Evolutionary conservation across 2,888 invertebrate species (phyloP).

Genomic region (Unio delphinus): DNA sequence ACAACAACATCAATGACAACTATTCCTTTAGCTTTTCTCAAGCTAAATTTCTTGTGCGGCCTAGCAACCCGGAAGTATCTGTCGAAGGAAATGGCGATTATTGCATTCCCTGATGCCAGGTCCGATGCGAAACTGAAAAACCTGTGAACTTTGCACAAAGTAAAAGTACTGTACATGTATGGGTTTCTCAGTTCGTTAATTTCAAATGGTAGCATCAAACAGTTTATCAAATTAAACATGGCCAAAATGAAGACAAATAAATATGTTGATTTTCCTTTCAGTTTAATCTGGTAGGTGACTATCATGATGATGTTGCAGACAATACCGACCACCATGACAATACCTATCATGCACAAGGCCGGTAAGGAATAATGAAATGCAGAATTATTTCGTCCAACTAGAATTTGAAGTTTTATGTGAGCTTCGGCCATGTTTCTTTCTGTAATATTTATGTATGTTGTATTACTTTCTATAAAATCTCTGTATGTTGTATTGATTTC

Average conservation of each 20-base stretch:
- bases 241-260: slow-evolving; percentile 31
- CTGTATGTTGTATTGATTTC: no score
- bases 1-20: slow-evolving; percentile 7
- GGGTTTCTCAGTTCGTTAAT: slow-evolving; percentile 22
- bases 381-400: no score
- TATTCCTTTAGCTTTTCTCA: slow-evolving; percentile 19
- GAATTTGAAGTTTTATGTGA: no score
- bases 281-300: slow-evolving; percentile 20
- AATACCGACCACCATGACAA: slow-evolving; percentile 20
- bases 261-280: slow-evolving; percentile 26
- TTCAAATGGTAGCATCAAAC: slow-evolving; percentile 20
- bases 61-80: slow-evolving; percentile 29
- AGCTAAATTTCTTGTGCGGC: slow-evolving; percentile 24
- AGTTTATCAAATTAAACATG: slow-evolving; percentile 22
- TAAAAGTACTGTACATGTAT: slow-evolving; percentile 13
- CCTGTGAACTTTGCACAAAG: slow-evolving; percentile 21
- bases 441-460: no score
- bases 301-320: slow-evolving; percentile 30
- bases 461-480: no score
- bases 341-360: slow-evolving; percentile 21
- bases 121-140: slow-evolving; percentile 21
- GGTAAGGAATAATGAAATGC: slow-evolving; percentile 12
- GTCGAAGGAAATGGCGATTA: slow-evolving; percentile 36
- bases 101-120: slow-evolving; percentile 30
- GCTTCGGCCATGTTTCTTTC: no score